phyloP scores from a whole-genome alignment of 1,140 invertebrate genomes.

The Hesperophylax magnus region DNA sequence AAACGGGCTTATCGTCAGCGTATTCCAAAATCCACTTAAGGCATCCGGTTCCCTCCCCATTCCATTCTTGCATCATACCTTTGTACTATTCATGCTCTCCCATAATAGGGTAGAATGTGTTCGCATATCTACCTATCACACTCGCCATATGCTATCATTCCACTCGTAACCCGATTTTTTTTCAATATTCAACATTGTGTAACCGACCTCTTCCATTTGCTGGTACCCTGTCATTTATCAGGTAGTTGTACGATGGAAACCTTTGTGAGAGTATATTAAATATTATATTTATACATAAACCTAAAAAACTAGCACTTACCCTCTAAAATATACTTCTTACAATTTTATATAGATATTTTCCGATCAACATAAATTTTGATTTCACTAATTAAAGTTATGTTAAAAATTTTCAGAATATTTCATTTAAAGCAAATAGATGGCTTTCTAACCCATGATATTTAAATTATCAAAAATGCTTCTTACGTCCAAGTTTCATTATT shows the following conservation, averaged over 20 bases:
- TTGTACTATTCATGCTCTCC: constrained; percentile 18
- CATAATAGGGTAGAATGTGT: constrained; percentile 2
- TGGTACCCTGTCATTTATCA: constrained; percentile 6
- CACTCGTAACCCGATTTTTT: constrained; percentile 20
- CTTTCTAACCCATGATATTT: too few relatives aligned
- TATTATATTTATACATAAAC: not conserved
- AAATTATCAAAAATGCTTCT: too few relatives aligned
- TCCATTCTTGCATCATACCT: constrained; percentile 12
- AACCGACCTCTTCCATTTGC: constrained; percentile 16
- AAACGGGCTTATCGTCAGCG: constrained; percentile 25
- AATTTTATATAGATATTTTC: too few relatives aligned
- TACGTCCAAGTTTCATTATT: too few relatives aligned
- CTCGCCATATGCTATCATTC: constrained; percentile 35
- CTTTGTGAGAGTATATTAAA: constrained; percentile 3
- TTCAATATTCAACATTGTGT: constrained; percentile 25
- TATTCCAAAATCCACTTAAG: constrained; percentile 22
- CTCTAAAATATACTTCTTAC: too few relatives aligned
- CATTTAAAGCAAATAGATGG: too few relatives aligned
- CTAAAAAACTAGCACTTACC: too few relatives aligned
- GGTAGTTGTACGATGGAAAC: constrained; percentile 14
- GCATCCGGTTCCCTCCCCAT: constrained; percentile 17
- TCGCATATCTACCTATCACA: constrained; percentile 14
- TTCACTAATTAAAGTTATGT: too few relatives aligned
- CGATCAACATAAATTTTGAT: too few relatives aligned
- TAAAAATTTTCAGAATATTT: too few relatives aligned